Conservation (phyloP, 2,888 invertebrate genomes). For the Euzophera pinguis region DNA sequence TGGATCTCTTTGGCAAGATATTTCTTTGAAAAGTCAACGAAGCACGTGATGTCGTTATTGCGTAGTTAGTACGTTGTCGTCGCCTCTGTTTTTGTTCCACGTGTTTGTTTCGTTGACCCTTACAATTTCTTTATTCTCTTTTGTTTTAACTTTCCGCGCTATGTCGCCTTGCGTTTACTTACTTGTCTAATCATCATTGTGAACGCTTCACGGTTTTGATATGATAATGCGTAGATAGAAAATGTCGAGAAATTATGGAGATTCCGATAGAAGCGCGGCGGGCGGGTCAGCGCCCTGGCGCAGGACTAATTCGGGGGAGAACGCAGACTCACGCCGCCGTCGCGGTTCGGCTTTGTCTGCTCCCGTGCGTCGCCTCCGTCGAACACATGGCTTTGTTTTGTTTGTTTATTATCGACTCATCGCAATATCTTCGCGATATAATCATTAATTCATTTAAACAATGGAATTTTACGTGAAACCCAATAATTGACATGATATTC, state of each 20-base stretch:
- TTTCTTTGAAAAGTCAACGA: conserved; percentile 25
- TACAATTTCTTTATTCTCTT: conserved; percentile 30
- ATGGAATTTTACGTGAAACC: no score
- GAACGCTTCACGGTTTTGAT: not conserved
- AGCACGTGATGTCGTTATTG: conserved; percentile 35
- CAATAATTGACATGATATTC: no score
- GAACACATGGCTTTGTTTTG: conserved; percentile 56
- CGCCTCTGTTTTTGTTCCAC: conserved; percentile 30
- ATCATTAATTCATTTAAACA: no score
- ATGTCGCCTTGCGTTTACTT: conserved; percentile 20
- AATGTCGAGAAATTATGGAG: conserved; percentile 23
- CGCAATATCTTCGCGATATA: conserved; percentile 32
- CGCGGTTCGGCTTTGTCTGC: conserved; percentile 73
- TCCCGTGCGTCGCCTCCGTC: conserved; percentile 41
- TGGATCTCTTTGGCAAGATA: conserved; percentile 33
- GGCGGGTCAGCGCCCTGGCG: conserved; percentile 70
- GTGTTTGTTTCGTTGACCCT: conserved; percentile 51
- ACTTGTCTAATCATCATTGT: not conserved
- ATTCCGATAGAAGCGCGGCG: conserved; percentile 33
- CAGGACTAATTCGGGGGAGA: conserved; percentile 80
- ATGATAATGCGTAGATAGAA: conserved; percentile 20
- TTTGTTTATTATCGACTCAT: conserved; percentile 37
- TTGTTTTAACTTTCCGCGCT: conserved; percentile 16
- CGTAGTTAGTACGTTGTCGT: conserved; percentile 21
- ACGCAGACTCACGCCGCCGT: conserved; percentile 67